These are phyloP conservation scores for Bagarius yarrelli DNA, from an alignment of 2,113 vertebrate genomes.

Conservation along the genomic window DNA sequence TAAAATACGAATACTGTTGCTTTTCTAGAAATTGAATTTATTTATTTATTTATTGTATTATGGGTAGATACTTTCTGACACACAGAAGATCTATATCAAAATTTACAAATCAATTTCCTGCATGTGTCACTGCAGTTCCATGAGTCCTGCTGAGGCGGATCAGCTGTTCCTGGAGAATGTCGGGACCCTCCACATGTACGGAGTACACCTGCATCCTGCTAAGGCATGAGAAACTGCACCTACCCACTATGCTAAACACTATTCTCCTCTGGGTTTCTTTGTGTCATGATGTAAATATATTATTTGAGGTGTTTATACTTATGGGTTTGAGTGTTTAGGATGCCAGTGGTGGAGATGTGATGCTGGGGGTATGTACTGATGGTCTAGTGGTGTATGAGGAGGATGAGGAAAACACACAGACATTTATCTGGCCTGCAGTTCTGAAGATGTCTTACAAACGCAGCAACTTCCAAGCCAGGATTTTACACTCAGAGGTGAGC, in stretches of 20 bases:
- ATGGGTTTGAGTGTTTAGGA: slow-evolving; percentile 71
- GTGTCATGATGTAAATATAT: neutral
- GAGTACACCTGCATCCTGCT: slow-evolving; percentile 93
- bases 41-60: no score
- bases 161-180: slow-evolving; percentile 94
- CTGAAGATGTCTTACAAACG: slow-evolving; percentile 97
- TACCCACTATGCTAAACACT: neutral
- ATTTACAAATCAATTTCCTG: neutral
- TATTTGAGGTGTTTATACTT: slow-evolving; percentile 9
- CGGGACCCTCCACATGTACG: slow-evolving; percentile 94
- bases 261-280: neutral
- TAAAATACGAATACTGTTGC: no score
- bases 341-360: slow-evolving; percentile 89
- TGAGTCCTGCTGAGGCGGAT: slow-evolving; percentile 95
- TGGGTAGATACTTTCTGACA: neutral
- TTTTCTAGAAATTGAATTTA: no score
- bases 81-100: neutral
- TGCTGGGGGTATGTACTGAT: slow-evolving; percentile 90
- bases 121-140: slow-evolving; percentile 72
- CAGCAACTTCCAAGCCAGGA: slow-evolving; percentile 95
- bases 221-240: slow-evolving; percentile 69
- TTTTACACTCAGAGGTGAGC: slow-evolving; percentile 86
- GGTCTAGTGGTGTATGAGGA: slow-evolving; percentile 95
- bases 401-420: slow-evolving; percentile 92
- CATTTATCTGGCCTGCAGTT: slow-evolving; percentile 95